phyloP scores from a whole-genome alignment of 1,140 invertebrate genomes.

The Telenomus remus region DNA sequence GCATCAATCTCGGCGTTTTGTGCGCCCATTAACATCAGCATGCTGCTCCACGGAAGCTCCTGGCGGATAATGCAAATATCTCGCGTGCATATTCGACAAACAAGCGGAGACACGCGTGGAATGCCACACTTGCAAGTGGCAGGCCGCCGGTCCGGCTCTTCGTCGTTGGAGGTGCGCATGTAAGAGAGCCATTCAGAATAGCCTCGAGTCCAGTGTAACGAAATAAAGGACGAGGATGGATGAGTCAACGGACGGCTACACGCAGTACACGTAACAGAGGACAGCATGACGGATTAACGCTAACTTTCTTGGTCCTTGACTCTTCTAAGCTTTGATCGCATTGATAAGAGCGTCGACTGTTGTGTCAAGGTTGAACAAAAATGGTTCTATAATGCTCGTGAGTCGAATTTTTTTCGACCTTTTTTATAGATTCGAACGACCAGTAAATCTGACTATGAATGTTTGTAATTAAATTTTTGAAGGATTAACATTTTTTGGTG shows the following conservation, averaged over 20 bases:
- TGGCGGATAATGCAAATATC: conserved; percentile 7
- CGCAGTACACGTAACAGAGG: conserved; percentile 40
- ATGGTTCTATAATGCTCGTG: too few relatives aligned
- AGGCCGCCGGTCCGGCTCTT: conserved; percentile 8
- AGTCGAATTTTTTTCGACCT: too few relatives aligned
- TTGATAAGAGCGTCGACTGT: too few relatives aligned
- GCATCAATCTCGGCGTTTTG: too few relatives aligned
- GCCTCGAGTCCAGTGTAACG: conserved; percentile 35
- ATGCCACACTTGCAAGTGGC: conserved; percentile 56
- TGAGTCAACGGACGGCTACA: conserved; percentile 31
- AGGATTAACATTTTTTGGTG: too few relatives aligned
- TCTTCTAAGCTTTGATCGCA: conserved; percentile 11
- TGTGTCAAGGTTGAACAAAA: too few relatives aligned
- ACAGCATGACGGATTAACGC: conserved; percentile 57
- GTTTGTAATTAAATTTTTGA: too few relatives aligned
- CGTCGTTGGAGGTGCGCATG: conserved; percentile 44
- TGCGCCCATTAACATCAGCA: neutral
- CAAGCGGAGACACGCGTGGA: conserved; percentile 50
- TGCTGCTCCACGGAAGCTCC: neutral
- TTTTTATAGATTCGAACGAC: too few relatives aligned
- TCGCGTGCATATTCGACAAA: conserved; percentile 40
- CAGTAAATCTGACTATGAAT: too few relatives aligned
- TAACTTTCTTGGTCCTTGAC: conserved; percentile 42
- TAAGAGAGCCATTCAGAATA: conserved; percentile 36
- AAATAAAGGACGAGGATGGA: conserved; percentile 51